These are phyloP conservation scores for Scolopax rusticola DNA, from an alignment of 2,797 vertebrate species.

Conservation along the genomic window DNA sequence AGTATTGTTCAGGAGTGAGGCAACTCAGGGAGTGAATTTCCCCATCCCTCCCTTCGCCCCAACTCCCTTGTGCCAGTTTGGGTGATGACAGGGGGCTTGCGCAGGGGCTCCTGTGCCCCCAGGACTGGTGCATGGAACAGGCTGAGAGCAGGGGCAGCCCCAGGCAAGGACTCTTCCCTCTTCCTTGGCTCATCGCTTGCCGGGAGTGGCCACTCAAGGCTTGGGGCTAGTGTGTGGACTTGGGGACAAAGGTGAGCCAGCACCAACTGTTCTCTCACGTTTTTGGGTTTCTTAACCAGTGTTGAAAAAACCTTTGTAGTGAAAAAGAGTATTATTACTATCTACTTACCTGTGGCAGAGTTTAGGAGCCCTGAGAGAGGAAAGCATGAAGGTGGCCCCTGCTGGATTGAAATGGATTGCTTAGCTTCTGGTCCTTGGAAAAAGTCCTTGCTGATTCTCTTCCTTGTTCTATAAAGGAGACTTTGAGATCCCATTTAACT, in stretches of 20 bases:
- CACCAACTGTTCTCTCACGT: not conserved
- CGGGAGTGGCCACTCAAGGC: accelerated
- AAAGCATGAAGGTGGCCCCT: not conserved
- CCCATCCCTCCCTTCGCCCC: not conserved
- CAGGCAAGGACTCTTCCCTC: not conserved
- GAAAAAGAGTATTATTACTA: not conserved
- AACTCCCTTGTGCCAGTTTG: not conserved
- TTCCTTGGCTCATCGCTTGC: accelerated
- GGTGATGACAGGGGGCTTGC: not conserved
- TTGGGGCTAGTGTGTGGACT: accelerated
- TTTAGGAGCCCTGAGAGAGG: not conserved
- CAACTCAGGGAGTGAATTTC: not conserved
- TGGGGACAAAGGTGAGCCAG: not conserved
- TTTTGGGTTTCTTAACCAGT: not conserved
- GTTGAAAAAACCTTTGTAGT: not conserved
- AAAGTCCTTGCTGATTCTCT: not conserved
- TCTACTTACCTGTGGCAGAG: not conserved
- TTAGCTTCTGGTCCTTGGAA: not conserved
- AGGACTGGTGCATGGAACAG: not conserved
- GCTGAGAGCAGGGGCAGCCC: not conserved
- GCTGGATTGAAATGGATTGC: not conserved
- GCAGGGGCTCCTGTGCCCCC: not conserved
- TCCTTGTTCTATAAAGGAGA: not conserved
- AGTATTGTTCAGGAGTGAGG: not conserved
- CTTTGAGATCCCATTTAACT: not conserved